Evolutionary conservation across 2,113 vertebrate genomes (phyloP).

Genomic region (Bombycilla garrulus): DNA sequence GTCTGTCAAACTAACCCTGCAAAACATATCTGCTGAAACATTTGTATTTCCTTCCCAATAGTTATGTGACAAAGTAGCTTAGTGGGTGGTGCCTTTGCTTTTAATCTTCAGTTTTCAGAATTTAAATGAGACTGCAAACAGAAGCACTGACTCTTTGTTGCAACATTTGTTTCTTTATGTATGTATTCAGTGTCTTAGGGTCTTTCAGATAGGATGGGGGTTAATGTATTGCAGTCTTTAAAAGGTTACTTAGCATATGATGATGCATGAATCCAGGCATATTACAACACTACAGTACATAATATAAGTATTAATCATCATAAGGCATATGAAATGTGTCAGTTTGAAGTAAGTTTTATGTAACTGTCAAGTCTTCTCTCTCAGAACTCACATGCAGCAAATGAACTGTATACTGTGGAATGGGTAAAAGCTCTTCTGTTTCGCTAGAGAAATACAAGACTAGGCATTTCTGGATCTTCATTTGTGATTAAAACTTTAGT

Average conservation of each 20-base stretch:
- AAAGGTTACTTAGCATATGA: background rate
- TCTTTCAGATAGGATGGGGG: background rate
- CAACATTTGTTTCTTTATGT: background rate
- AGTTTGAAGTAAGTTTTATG: background rate
- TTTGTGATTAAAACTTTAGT: background rate
- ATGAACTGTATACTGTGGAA: background rate
- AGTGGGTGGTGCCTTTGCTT: background rate
- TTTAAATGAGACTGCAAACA: background rate
- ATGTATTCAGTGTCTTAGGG: fast-evolving
- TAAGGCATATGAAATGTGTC: background rate
- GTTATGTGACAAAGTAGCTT: background rate
- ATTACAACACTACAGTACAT: fast-evolving
- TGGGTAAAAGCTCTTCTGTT: background rate
- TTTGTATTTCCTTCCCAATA: background rate
- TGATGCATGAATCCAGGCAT: background rate
- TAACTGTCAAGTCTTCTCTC: background rate
- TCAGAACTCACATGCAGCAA: background rate
- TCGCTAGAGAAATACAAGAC: background rate
- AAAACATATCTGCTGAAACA: background rate
- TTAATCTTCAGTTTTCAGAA: background rate
- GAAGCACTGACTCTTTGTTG: background rate
- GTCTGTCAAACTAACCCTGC: background rate
- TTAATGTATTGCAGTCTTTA: background rate
- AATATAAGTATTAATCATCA: background rate
- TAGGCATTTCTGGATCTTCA: background rate